phyloP scores from a whole-genome alignment of 2,113 vertebrate species.

The Sapayoa aenigma region DNA sequence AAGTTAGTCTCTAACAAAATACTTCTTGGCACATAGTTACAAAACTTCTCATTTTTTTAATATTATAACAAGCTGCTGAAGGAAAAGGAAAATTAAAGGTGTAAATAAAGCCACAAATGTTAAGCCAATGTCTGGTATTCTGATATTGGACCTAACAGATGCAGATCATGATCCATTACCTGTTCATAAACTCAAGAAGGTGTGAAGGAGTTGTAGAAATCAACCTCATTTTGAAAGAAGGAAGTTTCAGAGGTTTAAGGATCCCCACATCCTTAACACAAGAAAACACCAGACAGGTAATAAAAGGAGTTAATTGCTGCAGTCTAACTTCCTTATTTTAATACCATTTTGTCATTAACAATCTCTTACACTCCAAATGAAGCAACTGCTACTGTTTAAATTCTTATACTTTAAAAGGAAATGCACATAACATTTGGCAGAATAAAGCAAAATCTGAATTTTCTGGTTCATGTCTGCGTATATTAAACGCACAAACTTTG shows the following conservation, averaged over 20 bases:
- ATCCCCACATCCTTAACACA: not conserved
- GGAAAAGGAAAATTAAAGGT: constrained; percentile 43
- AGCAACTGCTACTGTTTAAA: not conserved
- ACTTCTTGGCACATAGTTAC: not conserved
- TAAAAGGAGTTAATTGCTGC: not conserved
- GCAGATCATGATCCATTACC: not conserved
- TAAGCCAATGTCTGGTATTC: constrained; percentile 17
- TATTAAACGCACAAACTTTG: not conserved
- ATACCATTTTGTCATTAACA: not conserved
- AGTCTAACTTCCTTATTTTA: not conserved
- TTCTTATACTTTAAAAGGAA: not conserved
- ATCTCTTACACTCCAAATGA: not conserved
- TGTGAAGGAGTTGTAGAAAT: not conserved
- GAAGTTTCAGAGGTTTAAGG: not conserved
- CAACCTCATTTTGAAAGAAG: not conserved
- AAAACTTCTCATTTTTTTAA: not conserved
- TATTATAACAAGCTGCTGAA: constrained; percentile 37
- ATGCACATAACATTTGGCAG: not conserved
- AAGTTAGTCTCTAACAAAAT: not conserved
- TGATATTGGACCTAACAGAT: not conserved
- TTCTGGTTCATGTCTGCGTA: not conserved
- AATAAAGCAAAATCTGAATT: not conserved
- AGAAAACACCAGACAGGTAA: not conserved
- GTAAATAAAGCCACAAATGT: constrained; percentile 29
- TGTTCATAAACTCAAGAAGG: too few relatives aligned